A percentile compares a stretch with the other conserved stretches of the same genome.
Evolutionary conservation across 2,113 vertebrate species (phyloP).

Genomic region (Colinus virginianus): DNA sequence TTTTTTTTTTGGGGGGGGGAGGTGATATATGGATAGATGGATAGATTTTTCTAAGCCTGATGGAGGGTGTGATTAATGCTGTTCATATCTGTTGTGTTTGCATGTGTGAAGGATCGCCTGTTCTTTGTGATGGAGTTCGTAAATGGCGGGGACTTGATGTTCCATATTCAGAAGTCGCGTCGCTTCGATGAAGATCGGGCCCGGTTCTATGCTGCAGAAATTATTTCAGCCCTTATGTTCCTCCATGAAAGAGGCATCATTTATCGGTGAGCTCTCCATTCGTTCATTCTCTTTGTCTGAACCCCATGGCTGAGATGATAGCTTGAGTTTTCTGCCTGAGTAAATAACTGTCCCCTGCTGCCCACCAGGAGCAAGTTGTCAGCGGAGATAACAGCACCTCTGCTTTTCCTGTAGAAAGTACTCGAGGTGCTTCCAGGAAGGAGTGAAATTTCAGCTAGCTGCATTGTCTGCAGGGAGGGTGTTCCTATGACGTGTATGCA

Average conservation of each 20-base stretch:
- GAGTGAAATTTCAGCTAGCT: neutral
- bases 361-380: neutral
- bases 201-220: constrained; percentile 95
- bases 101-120: constrained; percentile 87
- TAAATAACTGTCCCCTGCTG: neutral
- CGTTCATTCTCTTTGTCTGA: neutral
- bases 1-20: neutral
- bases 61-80: neutral
- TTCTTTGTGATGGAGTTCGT: constrained; percentile 99
- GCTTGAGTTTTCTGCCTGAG: neutral
- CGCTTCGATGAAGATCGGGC: constrained; percentile 94
- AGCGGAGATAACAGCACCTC: neutral
- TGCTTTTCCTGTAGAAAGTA: fast-evolving
- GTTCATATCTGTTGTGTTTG: constrained; percentile 31
- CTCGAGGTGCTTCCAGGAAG: neutral
- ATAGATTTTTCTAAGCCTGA: neutral
- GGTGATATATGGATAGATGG: neutral
- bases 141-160: constrained; percentile 97
- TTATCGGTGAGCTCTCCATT: constrained; percentile 87
- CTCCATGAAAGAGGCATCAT: constrained; percentile 94
- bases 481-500: neutral
- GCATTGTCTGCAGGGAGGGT: neutral
- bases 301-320: neutral
- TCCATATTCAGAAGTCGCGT: constrained; percentile 98
- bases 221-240: constrained; percentile 96